Evolutionary conservation across 2,888 invertebrate genomes (phyloP).

Genomic region (Epiblema foenella): DNA sequence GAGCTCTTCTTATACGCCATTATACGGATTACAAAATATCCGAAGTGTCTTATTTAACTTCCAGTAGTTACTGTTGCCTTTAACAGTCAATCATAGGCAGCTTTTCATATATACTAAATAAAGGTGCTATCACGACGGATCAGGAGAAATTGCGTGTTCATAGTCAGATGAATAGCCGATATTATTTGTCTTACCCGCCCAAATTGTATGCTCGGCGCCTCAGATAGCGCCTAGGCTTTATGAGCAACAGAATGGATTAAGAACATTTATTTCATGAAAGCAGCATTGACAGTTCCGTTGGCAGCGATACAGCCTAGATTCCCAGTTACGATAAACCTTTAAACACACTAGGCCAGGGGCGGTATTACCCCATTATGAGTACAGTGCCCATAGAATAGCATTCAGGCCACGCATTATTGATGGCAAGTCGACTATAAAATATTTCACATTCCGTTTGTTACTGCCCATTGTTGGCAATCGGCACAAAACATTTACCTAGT

Average conservation of each 20-base stretch:
- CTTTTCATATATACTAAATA: conserved; percentile 10
- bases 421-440: conserved; percentile 41
- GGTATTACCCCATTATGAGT: conserved; percentile 34
- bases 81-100: conserved; percentile 22
- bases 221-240: conserved; percentile 37
- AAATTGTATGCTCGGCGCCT: conserved; percentile 41
- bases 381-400: conserved; percentile 35
- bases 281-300: conserved; percentile 45
- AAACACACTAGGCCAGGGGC: conserved; percentile 43
- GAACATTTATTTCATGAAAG: conserved; percentile 41
- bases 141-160: conserved; percentile 42
- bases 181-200: conserved; percentile 39
- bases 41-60: neutral
- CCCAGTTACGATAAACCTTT: conserved; percentile 38
- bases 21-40: neutral
- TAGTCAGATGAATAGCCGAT: conserved; percentile 42
- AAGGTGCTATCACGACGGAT: conserved; percentile 32
- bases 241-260: conserved; percentile 43
- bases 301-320: conserved; percentile 42
- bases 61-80: conserved; percentile 2
- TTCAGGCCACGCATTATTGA: conserved; percentile 43
- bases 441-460: conserved; percentile 37
- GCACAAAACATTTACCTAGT: conserved; percentile 17
- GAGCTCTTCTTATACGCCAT: too few relatives aligned
- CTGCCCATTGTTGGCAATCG: conserved; percentile 38